A percentile compares a stretch with the other conserved stretches of the same genome.
Conservation (phyloP, 2,888 invertebrate species). For the Abrostola tripartita region DNA sequence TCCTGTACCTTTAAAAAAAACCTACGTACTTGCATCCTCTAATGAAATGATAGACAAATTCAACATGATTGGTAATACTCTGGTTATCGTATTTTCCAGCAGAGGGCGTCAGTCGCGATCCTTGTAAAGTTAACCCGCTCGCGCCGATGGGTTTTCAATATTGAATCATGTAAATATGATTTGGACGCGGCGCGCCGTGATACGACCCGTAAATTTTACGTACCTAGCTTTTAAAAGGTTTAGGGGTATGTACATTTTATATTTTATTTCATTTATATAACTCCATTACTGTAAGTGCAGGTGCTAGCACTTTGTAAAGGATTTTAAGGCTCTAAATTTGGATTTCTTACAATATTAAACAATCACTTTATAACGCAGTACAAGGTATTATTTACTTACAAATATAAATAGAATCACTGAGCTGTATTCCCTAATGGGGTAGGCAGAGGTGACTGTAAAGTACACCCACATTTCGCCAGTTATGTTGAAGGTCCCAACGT, state of each 20-base stretch:
- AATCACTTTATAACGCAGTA: background rate
- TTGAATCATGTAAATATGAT: conserved; percentile 57
- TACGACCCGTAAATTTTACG: conserved; percentile 20
- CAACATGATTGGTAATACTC: conserved; percentile 11
- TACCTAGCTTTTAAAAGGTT: conserved; percentile 31
- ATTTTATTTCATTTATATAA: conserved; percentile 21
- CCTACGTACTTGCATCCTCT: too few species aligned
- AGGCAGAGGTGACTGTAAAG: too few species aligned
- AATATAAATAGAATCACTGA: too few species aligned
- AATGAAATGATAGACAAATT: conserved; percentile 9
- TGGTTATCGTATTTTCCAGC: conserved; percentile 13
- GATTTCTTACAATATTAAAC: too few species aligned
- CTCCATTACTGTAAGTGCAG: background rate
- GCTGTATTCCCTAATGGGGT: too few species aligned
- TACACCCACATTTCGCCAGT: too few species aligned
- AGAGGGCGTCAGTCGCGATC: conserved; percentile 32
- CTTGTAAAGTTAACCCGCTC: conserved; percentile 35
- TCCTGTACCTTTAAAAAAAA: too few species aligned
- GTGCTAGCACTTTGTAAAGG: background rate
- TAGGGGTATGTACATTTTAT: conserved; percentile 19
- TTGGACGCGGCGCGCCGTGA: conserved; percentile 39
- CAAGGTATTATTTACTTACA: background rate
- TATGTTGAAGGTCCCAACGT: too few species aligned
- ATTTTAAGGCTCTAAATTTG: background rate
- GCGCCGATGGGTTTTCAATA: conserved; percentile 57